Evolutionary conservation across 1,140 invertebrate species (phyloP).

Genomic region (Apolygus lucorum): DNA sequence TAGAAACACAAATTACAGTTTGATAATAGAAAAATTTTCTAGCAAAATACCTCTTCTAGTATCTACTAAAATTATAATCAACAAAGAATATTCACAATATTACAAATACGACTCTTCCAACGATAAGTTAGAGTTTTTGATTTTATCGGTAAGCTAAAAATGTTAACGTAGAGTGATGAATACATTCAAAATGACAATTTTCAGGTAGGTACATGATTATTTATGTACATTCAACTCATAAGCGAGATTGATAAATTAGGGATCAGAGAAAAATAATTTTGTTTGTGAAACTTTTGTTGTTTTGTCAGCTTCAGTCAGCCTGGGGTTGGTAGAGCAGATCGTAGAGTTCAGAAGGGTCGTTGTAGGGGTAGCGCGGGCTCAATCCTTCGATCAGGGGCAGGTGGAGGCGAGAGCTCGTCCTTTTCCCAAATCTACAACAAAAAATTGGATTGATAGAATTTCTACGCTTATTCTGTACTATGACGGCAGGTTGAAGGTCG

Average conservation of each 20-base stretch:
- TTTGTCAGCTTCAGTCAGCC: conserved; percentile 20
- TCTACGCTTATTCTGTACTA: no score
- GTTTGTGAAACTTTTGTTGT: not conserved
- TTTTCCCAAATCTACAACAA: conserved; percentile 24
- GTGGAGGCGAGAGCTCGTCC: conserved; percentile 17
- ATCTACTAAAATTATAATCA: conserved; percentile 1
- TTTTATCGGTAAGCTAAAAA: no score
- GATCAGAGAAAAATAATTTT: conserved; percentile 11
- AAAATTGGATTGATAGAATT: no score
- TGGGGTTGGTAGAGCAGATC: conserved; percentile 20
- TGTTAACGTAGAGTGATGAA: not conserved
- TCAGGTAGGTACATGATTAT: not conserved
- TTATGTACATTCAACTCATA: conserved; percentile 13
- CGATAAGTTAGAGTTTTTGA: no score
- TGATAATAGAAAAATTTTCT: not conserved
- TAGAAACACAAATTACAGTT: not conserved
- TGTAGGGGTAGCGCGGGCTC: conserved; percentile 15
- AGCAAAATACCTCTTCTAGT: conserved; percentile 9
- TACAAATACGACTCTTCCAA: not conserved
- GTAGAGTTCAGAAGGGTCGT: conserved; percentile 23
- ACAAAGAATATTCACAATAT: not conserved
- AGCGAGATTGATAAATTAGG: not conserved
- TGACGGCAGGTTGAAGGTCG: no score
- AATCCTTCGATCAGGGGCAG: conserved; percentile 14
- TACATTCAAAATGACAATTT: no score